phyloP scores from a whole-genome alignment of 2,888 invertebrate genomes.

The Aphidoletes aphidimyza region DNA sequence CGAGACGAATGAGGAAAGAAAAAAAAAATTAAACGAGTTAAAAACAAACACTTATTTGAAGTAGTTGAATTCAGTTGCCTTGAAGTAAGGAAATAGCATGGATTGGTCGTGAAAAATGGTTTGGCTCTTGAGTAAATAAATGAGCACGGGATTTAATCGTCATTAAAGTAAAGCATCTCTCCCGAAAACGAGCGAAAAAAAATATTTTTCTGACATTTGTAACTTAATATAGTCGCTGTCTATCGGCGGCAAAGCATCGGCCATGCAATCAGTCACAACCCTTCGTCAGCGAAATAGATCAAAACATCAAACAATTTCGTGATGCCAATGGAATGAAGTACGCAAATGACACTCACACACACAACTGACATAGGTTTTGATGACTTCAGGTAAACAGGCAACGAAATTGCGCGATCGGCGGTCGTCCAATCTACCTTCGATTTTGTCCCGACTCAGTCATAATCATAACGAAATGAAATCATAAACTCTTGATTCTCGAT shows the following conservation, averaged over 20 bases:
- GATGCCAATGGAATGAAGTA: slow-evolving; percentile 38
- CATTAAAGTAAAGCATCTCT: slow-evolving; percentile 40
- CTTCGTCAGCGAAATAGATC: not conserved
- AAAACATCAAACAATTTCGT: slow-evolving; percentile 11
- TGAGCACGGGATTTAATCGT: slow-evolving; percentile 43
- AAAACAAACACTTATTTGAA: slow-evolving; percentile 46
- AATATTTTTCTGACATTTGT: slow-evolving; percentile 4
- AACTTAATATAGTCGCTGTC: not conserved
- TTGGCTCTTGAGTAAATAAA: slow-evolving; percentile 38
- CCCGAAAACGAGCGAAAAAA: not conserved
- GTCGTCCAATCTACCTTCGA: slow-evolving; percentile 5
- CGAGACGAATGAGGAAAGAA: not conserved
- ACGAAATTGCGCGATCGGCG: not conserved
- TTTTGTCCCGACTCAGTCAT: not conserved
- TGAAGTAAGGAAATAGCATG: not conserved
- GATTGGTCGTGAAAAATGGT: not conserved
- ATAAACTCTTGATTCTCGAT: not conserved
- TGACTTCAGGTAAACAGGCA: not conserved
- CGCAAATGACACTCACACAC: not conserved
- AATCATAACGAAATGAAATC: slow-evolving; percentile 49
- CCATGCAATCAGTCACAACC: slow-evolving; percentile 14
- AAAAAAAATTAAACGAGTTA: not conserved
- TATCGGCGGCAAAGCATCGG: not conserved
- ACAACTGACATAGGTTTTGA: slow-evolving; percentile 20
- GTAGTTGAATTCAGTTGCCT: not conserved